phyloP scores from a whole-genome alignment of 64 coral and sea anemone species.

The Pachyseris speciosa region DNA sequence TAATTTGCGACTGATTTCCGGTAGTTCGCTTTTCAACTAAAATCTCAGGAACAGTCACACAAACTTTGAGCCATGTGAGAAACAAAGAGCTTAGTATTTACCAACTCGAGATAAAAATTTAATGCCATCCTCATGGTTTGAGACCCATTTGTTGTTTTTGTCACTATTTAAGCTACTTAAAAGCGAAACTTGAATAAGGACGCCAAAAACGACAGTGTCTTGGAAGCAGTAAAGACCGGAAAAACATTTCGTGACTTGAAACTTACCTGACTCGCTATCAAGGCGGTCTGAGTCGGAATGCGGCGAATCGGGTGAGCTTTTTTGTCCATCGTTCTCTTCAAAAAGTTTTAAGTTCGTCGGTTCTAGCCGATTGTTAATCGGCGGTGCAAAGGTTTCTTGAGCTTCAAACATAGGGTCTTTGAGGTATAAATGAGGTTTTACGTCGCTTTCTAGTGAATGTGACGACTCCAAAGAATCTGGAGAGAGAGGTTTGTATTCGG shows the following conservation, averaged over 20 bases:
- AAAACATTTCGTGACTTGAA: background rate
- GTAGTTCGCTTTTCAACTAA: background rate
- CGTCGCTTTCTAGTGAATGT: conserved; percentile 13
- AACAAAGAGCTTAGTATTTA: conserved; percentile 38
- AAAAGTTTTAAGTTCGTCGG: conserved; percentile 22
- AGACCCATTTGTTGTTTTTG: conserved; percentile 37
- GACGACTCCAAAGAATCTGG: conserved; percentile 14
- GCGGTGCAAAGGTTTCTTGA: background rate
- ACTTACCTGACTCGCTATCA: conserved; percentile 43
- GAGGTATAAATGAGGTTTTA: conserved; percentile 11
- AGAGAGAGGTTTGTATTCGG: conserved; percentile 39
- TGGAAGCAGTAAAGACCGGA: background rate
- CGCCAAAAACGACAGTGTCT: background rate
- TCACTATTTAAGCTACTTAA: background rate
- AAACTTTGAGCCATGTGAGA: background rate
- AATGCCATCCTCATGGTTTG: conserved; percentile 69
- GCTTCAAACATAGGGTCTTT: conserved; percentile 23
- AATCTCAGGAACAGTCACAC: conserved; percentile 1
- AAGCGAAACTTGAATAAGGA: background rate
- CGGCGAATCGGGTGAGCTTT: conserved; percentile 32
- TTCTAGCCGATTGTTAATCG: conserved; percentile 12
- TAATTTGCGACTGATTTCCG: background rate
- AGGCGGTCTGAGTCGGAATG: conserved; percentile 33
- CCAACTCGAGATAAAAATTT: conserved; percentile 62
- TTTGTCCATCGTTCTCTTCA: background rate